Evolutionary conservation across 2,797 vertebrate genomes (phyloP).

Genomic region (Pangasius sanitwongsei): DNA sequence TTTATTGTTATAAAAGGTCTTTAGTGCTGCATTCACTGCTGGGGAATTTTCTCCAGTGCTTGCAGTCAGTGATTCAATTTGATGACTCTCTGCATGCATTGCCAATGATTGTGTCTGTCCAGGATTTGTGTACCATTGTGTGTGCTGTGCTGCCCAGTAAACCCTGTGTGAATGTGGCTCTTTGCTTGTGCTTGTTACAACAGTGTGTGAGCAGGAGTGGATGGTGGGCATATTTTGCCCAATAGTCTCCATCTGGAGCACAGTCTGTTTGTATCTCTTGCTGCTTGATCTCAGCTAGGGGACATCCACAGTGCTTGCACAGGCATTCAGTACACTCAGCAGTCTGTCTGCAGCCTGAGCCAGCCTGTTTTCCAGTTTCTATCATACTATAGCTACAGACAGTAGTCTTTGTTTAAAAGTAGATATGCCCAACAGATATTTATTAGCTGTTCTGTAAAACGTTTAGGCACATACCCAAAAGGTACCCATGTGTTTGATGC

Average conservation of each 20-base stretch:
- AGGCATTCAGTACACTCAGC: constrained; percentile 18
- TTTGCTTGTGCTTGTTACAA: constrained; percentile 4
- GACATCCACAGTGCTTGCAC: constrained; percentile 14
- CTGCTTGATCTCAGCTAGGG: constrained; percentile 26
- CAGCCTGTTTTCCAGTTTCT: constrained; percentile 3
- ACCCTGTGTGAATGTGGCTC: constrained; percentile 33
- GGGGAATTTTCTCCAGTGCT: constrained; percentile 29
- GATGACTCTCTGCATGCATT: constrained; percentile 5
- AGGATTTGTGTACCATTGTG: not conserved
- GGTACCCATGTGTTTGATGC: not conserved
- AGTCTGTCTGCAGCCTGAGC: not conserved
- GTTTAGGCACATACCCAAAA: not conserved
- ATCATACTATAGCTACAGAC: not conserved
- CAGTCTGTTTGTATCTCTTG: constrained; percentile 25
- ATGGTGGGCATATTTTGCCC: constrained; percentile 12
- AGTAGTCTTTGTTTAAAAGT: not conserved
- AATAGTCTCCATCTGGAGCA: constrained; percentile 19
- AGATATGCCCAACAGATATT: not conserved
- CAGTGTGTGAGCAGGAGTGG: constrained; percentile 26
- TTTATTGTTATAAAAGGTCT: constrained; percentile 20
- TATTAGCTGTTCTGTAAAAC: not conserved
- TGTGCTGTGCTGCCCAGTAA: not conserved
- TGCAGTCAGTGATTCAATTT: constrained; percentile 20
- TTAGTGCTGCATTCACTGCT: constrained; percentile 13
- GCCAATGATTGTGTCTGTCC: constrained; percentile 14